phyloP scores from a whole-genome alignment of 2,113 vertebrate species.

The Odocoileus virginianus region DNA sequence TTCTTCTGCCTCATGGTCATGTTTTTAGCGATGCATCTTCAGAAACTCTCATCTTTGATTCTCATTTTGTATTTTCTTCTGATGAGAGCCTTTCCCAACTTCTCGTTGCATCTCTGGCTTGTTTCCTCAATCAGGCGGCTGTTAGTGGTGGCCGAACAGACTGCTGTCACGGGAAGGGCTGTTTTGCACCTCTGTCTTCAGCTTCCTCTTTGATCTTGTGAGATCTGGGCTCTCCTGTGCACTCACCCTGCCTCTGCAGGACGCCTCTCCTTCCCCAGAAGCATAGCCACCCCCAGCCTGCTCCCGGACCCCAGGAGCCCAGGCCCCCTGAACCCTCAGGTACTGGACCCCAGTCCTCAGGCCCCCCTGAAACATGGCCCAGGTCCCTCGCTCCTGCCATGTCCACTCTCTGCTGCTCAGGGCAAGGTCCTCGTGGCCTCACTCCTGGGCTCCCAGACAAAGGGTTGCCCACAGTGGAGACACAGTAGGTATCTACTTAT shows the following conservation, averaged over 20 bases:
- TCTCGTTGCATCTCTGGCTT: not conserved
- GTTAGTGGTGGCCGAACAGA: not conserved
- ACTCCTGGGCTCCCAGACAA: not conserved
- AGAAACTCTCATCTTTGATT: not conserved
- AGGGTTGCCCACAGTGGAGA: not conserved
- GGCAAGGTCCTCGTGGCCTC: not conserved
- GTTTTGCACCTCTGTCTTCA: not conserved
- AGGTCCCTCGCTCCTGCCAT: not conserved
- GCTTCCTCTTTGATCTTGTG: not conserved
- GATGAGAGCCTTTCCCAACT: not conserved
- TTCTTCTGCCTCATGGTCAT: not conserved
- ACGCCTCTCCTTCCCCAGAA: not conserved
- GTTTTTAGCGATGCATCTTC: not conserved
- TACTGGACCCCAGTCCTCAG: not conserved
- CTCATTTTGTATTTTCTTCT: not conserved
- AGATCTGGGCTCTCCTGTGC: too few species aligned
- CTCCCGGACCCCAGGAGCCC: not conserved
- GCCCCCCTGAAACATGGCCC: accelerated
- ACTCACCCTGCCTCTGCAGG: not conserved
- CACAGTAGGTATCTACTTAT: not conserved
- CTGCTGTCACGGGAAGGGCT: not conserved
- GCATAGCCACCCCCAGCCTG: not conserved
- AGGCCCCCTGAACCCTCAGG: too few species aligned
- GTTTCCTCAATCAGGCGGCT: not conserved
- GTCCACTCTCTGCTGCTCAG: not conserved